phyloP scores from a whole-genome alignment of 1,140 invertebrate genomes.

The Lepidurus couesii region DNA sequence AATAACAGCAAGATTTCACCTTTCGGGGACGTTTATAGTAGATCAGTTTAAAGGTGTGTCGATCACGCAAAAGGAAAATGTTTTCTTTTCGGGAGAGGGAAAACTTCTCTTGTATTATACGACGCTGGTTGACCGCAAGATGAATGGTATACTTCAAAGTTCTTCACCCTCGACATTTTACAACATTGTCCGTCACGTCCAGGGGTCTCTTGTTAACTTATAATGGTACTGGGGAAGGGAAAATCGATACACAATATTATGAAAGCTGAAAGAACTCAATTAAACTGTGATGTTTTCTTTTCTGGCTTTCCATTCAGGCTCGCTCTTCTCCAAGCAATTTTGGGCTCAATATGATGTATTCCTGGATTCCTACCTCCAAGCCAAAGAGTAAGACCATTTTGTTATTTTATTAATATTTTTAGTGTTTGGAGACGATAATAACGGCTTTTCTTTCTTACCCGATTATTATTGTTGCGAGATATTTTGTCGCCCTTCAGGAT shows the following conservation, averaged over 20 bases:
- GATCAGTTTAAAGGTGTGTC: too few species aligned
- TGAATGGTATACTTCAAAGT: neutral
- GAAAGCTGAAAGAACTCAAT: too few species aligned
- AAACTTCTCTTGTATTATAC: neutral
- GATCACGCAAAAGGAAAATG: too few species aligned
- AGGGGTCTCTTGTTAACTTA: neutral
- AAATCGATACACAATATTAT: too few species aligned
- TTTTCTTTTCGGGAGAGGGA: too few species aligned
- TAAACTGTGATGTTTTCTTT: neutral
- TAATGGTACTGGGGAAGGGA: too few species aligned
- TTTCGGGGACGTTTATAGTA: neutral
- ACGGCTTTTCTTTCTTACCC: neutral
- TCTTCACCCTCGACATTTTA: neutral
- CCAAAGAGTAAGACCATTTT: conserved; percentile 42
- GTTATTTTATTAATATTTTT: neutral
- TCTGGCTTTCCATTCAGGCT: conserved; percentile 39
- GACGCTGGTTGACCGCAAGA: neutral
- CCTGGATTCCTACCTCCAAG: conserved; percentile 41
- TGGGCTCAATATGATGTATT: conserved; percentile 46
- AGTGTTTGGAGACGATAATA: neutral
- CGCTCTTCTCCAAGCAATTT: conserved; percentile 43
- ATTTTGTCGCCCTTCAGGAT: neutral
- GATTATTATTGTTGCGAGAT: too few species aligned
- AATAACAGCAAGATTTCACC: neutral
- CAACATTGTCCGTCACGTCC: neutral